Evolutionary conservation across 2,888 invertebrate genomes (phyloP).

Genomic region (Patella ulyssiponensis): DNA sequence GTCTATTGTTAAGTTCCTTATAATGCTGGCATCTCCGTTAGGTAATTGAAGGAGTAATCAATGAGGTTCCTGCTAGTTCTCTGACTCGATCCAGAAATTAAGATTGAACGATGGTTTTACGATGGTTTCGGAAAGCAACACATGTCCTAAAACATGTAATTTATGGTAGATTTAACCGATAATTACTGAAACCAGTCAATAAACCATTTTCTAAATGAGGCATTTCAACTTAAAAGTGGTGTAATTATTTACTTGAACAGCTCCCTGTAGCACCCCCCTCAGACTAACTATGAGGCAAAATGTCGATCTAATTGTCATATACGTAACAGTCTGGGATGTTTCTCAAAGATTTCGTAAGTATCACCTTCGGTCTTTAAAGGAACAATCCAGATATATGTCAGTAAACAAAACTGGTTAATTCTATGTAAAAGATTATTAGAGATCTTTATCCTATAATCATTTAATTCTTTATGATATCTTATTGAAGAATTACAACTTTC

Average conservation of each 20-base stretch:
- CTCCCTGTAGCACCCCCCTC: too few relatives aligned
- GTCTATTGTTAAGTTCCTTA: neutral
- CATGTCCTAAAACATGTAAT: conserved; percentile 12
- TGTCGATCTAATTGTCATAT: too few relatives aligned
- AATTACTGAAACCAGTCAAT: conserved; percentile 4
- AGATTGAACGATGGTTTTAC: neutral
- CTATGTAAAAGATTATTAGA: too few relatives aligned
- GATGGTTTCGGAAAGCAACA: neutral
- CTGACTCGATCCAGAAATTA: neutral
- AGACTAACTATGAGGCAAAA: too few relatives aligned
- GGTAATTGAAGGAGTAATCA: conserved; percentile 4
- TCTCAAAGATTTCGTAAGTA: too few relatives aligned
- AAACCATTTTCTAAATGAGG: conserved; percentile 11
- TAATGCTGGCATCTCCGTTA: neutral
- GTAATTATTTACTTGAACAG: neutral
- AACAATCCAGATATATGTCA: too few relatives aligned
- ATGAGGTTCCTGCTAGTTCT: conserved; percentile 3
- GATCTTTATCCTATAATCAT: too few relatives aligned
- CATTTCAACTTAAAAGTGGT: conserved; percentile 3
- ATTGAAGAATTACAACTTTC: too few relatives aligned
- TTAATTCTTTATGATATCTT: too few relatives aligned
- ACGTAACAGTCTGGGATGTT: too few relatives aligned
- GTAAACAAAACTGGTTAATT: too few relatives aligned
- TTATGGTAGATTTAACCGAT: conserved; percentile 1
- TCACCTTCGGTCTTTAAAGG: too few relatives aligned